Base-by-base conservation (phyloP, 2,797 vertebrate species). In the Sparus aurata region DNA sequence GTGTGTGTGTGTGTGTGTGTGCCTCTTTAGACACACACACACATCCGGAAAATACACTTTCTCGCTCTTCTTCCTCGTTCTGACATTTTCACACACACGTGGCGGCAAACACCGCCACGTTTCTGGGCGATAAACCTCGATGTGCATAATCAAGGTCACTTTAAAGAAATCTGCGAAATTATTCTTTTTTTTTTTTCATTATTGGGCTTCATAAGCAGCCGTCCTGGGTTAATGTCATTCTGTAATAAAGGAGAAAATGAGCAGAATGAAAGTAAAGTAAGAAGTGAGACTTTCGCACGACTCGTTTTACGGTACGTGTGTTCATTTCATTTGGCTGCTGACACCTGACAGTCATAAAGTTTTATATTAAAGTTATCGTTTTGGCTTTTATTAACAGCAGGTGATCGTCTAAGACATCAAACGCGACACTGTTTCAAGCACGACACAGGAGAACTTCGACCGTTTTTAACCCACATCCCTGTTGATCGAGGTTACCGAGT, bases 1-100 rank as follows among this genome's bases (percentile, higher is more conserved):
- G 18, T 16, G 30, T 38, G 27, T 59, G 18, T 16, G 30, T 7
- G 30, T 45, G 20, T 23, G 30, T 38, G 27, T 59, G 18, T 16
- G 7, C 10, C 9, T 25, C 11, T 61, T 61, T 25, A 22, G n/a
- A 34, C 58, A 15, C 58, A 2, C n/a, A 72, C 41, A 69, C n/a
- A 43, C 49, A 55, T 62, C 71, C 41, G 13, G 12, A n/a, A 74
- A 73, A 64, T 23, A 41, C 13, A n/a, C 69, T 71, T 67, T 53
- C 22, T 34, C 30, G 6, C 30, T 34, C 30, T 3, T 34, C 30
- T 34, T 69, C 27, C 25, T 15, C 15, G 30, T 27, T 15, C 25
- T 25, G 25, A 27, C 5, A 22, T 50, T 27, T 57, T 20, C 8
- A 9, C 2, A 55, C 27, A 71, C 54, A 57, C 53, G 20, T 7